Percentiles rank a stretch among this genome's conserved stretches.
Evolutionary conservation across 2,113 vertebrate species (phyloP).

Genomic region (Lagopus leucura): DNA sequence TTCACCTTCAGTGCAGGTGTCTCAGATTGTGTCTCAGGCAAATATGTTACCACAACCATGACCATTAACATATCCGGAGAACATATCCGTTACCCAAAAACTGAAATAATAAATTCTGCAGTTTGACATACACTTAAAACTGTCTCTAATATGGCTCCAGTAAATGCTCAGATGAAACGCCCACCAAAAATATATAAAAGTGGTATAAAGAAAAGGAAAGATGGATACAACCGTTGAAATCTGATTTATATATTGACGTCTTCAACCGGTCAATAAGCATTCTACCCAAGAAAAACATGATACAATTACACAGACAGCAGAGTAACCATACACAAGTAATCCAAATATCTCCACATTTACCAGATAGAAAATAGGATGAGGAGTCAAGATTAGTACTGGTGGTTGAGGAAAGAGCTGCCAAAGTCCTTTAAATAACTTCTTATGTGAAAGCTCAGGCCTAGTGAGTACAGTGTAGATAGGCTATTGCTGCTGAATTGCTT

Average conservation of each 20-base stretch:
- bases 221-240: neutral
- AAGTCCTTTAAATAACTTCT: neutral
- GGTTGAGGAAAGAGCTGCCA: neutral
- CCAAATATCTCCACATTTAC: neutral
- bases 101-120: neutral
- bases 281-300: neutral
- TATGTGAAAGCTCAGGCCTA: neutral
- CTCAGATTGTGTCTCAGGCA: neutral
- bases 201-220: neutral
- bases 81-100: neutral
- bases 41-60: neutral
- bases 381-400: neutral
- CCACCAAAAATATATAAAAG: neutral
- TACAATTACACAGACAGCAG: neutral
- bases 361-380: neutral
- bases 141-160: neutral
- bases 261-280: neutral
- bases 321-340: neutral
- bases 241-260: neutral
- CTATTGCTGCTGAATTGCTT: neutral
- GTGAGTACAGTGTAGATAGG: neutral
- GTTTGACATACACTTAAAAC: neutral
- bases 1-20: neutral
- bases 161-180: neutral
- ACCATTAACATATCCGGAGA: neutral